phyloP scores from a whole-genome alignment of 2,888 invertebrate species.

The Drosophila neoperkinsi region DNA sequence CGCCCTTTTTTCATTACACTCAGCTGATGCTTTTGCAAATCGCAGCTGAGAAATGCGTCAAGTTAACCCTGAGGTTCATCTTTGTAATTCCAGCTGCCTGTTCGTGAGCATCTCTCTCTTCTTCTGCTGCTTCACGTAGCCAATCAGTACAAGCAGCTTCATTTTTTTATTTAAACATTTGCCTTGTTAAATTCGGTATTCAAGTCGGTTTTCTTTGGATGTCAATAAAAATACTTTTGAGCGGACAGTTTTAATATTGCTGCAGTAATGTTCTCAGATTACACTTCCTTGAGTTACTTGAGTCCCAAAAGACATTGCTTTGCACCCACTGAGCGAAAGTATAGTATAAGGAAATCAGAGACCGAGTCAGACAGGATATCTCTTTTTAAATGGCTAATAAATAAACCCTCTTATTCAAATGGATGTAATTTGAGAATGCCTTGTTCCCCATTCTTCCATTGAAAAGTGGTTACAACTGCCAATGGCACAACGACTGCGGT shows the following conservation, averaged over 20 bases:
- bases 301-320: background rate
- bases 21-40: conserved; percentile 38
- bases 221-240: conserved; percentile 1
- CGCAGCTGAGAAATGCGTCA: conserved; percentile 34
- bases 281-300: background rate
- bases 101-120: background rate
- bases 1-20: conserved; percentile 11
- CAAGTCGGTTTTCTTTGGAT: conserved; percentile 1
- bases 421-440: background rate
- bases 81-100: conserved; percentile 14
- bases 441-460: too few relatives aligned
- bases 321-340: background rate
- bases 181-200: background rate
- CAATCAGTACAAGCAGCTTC: conserved; percentile 28
- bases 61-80: conserved; percentile 7
- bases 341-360: background rate
- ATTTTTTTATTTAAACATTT: conserved; percentile 8
- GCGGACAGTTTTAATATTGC: conserved; percentile 8
- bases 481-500: background rate
- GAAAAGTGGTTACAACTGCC: background rate
- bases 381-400: background rate
- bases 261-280: background rate
- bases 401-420: background rate
- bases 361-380: background rate
- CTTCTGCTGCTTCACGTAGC: conserved; percentile 30